Evolutionary conservation across 2,888 invertebrate species (phyloP).

Genomic region (Drosophila kokeensis): DNA sequence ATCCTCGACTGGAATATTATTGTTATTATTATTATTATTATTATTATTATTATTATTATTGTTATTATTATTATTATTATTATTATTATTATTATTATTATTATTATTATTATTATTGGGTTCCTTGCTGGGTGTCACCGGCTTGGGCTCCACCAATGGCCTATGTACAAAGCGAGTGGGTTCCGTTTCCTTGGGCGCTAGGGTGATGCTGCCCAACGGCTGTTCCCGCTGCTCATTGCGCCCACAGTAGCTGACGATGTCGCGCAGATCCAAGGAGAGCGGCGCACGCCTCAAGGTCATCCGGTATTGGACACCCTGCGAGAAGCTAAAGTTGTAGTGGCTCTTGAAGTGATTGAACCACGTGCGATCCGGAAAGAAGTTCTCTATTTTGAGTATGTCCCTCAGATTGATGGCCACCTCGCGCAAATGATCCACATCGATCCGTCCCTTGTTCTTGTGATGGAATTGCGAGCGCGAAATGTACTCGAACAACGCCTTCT

Average conservation of each 20-base stretch:
- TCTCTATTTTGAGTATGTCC: slow-evolving; percentile 80
- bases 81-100: slow-evolving; percentile 2
- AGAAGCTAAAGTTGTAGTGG: slow-evolving; percentile 66
- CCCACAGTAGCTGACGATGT: slow-evolving; percentile 81
- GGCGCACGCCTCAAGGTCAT: slow-evolving; percentile 63
- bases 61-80: neutral
- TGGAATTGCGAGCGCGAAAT: slow-evolving; percentile 80
- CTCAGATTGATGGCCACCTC: slow-evolving; percentile 70
- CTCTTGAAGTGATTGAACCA: slow-evolving; percentile 79
- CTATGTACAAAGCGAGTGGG: slow-evolving; percentile 4
- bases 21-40: neutral
- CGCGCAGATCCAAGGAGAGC: slow-evolving; percentile 77
- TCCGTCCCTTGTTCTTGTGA: slow-evolving; percentile 68
- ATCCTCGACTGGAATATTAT: neutral
- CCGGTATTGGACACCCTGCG: slow-evolving; percentile 47
- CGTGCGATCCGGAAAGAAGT: slow-evolving; percentile 75
- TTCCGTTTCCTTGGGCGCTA: slow-evolving; percentile 66
- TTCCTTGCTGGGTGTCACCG: slow-evolving; percentile 4
- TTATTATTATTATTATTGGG: slow-evolving; percentile 2
- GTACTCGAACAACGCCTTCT: slow-evolving; percentile 81
- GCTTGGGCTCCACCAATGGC: slow-evolving; percentile 35
- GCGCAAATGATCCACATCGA: slow-evolving; percentile 66
- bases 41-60: slow-evolving; percentile 7
- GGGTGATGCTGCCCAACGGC: slow-evolving; percentile 56
- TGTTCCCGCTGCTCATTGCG: slow-evolving; percentile 72